Percentiles rank a stretch among this genome's conserved stretches.
Conservation (phyloP, 1,140 invertebrate genomes). For the Dysdera silvatica region DNA sequence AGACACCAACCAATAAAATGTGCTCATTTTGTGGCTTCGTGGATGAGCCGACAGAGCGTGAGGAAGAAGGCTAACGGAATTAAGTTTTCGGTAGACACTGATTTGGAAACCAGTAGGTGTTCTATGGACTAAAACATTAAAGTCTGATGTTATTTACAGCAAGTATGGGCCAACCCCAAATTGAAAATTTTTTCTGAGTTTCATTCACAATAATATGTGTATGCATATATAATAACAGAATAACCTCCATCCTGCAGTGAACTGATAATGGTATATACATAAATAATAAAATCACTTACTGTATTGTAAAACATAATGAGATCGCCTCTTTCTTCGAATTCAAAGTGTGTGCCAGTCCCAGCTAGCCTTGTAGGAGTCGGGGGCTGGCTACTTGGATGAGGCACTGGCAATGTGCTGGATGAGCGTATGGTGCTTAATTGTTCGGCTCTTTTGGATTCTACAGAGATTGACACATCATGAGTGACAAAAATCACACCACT, state of each 20-base stretch:
- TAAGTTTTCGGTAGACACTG: too few species aligned
- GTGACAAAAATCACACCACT: too few species aligned
- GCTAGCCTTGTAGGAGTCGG: slow-evolving; percentile 56
- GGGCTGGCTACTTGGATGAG: slow-evolving; percentile 45
- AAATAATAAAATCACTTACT: slow-evolving; percentile 32
- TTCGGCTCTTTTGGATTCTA: slow-evolving; percentile 36
- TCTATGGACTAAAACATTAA: too few species aligned
- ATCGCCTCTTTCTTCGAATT: slow-evolving; percentile 60
- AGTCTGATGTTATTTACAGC: too few species aligned
- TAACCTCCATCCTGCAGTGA: too few species aligned
- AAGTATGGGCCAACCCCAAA: too few species aligned
- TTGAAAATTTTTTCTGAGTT: neutral
- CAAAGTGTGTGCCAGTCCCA: slow-evolving; percentile 53
- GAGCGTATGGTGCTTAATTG: slow-evolving; percentile 43
- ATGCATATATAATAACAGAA: neutral
- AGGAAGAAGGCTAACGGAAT: too few species aligned
- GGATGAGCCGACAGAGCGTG: too few species aligned
- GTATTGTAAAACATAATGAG: slow-evolving; percentile 91
- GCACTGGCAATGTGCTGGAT: slow-evolving; percentile 46
- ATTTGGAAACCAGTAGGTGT: too few species aligned
- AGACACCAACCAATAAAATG: too few species aligned
- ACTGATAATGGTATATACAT: neutral
- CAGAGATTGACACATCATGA: too few species aligned
- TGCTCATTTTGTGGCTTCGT: too few species aligned
- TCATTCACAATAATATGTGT: neutral